Percentiles rank a stretch among this genome's conserved stretches.
phyloP scores from a whole-genome alignment of 2,797 vertebrate genomes.

The Petrocephalus sullivani region DNA sequence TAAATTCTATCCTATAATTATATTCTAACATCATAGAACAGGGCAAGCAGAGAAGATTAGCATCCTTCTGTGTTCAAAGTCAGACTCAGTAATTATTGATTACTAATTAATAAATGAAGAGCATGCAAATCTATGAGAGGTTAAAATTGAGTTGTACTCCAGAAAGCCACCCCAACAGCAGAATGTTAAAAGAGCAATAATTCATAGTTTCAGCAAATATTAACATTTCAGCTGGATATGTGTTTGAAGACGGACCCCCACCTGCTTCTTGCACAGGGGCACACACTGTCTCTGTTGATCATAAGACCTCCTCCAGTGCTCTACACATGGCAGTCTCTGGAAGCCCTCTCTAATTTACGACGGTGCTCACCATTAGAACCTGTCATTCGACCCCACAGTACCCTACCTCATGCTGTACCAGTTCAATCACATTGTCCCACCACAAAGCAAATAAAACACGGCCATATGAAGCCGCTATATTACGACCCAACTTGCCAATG shows the following conservation, averaged over 20 bases:
- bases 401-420: background rate
- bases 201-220: conserved; percentile 19
- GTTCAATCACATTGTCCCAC: background rate
- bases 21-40: background rate
- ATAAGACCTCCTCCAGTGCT: background rate
- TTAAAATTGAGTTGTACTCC: background rate
- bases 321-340: background rate
- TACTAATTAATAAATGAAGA: background rate
- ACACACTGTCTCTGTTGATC: background rate
- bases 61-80: background rate
- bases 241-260: background rate
- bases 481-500: no score
- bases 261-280: background rate
- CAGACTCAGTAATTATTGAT: background rate
- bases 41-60: background rate
- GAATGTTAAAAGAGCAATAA: conserved; percentile 9
- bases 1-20: conserved; percentile 24
- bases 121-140: background rate
- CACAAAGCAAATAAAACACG: background rate
- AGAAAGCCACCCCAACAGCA: background rate
- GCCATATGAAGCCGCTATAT: no score
- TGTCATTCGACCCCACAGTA: background rate
- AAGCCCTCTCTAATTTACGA: background rate
- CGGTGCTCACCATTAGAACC: background rate
- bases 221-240: conserved; percentile 19